Base-by-base conservation (phyloP, 2,797 vertebrate genomes). In the Leuciscus waleckii region DNA sequence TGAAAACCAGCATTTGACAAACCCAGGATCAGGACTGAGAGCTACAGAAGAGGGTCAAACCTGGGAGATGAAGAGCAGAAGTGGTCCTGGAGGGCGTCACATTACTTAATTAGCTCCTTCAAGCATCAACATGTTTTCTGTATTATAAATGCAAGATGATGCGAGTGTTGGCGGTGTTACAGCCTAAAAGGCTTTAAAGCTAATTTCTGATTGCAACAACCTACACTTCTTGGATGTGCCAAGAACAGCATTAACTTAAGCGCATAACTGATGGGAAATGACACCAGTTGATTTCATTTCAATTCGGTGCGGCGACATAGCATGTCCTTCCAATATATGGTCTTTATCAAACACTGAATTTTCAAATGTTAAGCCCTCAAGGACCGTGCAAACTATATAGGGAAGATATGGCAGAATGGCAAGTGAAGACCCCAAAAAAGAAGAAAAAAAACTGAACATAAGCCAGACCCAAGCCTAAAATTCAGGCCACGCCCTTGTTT, bases 1-100 rank as follows among this genome's bases (percentile, higher is more conserved):
- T 93, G 95, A 96, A 96, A 96, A 96, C 95, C 95, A 96, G 95
- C 95, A 95, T 92, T 91, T 88, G 92, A 93, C 84, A 91, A 89
- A 89, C 92, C 91, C 92, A 93, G 92, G 92, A 89, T 91, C 90
- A 89, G 90, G 90, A 92, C 92, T 92, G 93, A 91, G 87, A 90
- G 89, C 89, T 90, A 90, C 82, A 88, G n/a, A 69, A 68, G 83
- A 88, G 65, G 61, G 56, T 21, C 21, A 65, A 87, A 68, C 90
- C 90, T 86, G 82, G 81, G 82, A 89, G 74, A 82, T 6, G 79
- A 85, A 70, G 74, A 51, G 63, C 83, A 58, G 51, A 78, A 85
- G 65, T 11, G 51, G 51, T 85, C 80, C 89, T 80, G 75, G 85
- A 89, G 89, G 76, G 82, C 65, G 85, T 77, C 51, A 63, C 49